Percentiles rank a stretch among this genome's conserved stretches.
Conservation (phyloP, 2,113 vertebrate species). For the Eclectus roratus region DNA sequence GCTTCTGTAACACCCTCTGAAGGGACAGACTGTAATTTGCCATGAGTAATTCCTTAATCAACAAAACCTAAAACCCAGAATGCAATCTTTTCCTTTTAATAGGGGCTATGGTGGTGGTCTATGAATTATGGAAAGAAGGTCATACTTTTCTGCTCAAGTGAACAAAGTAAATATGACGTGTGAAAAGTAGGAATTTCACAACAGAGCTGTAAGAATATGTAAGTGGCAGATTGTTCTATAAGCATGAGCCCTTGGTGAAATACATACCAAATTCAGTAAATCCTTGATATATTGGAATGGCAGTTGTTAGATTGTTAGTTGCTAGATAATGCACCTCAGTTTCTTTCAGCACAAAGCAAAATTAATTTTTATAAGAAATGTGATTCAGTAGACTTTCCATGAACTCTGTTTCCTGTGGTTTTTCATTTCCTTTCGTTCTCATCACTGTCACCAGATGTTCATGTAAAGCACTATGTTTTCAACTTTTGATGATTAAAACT, state of each 20-base stretch:
- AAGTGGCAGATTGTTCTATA: neutral
- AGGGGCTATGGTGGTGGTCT: neutral
- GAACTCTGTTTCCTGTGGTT: neutral
- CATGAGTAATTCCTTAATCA: neutral
- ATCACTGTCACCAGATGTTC: conserved; percentile 9
- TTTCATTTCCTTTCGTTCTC: conserved; percentile 25
- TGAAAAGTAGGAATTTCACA: conserved; percentile 33
- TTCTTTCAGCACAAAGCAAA: neutral
- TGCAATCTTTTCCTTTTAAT: neutral
- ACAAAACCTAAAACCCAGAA: neutral
- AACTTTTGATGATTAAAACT: neutral
- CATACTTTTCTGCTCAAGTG: neutral
- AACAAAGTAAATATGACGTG: neutral
- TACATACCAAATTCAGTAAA: neutral
- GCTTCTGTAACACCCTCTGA: neutral
- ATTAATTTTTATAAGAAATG: neutral
- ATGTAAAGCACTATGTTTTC: neutral
- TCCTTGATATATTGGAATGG: neutral
- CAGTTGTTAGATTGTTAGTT: neutral
- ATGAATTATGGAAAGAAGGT: neutral
- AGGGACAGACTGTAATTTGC: neutral
- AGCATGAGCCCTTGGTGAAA: neutral
- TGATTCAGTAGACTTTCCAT: neutral
- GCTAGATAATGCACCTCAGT: neutral
- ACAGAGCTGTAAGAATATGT: neutral